phyloP scores from a whole-genome alignment of 2,888 invertebrate species.

The Limnephilus lunatus region DNA sequence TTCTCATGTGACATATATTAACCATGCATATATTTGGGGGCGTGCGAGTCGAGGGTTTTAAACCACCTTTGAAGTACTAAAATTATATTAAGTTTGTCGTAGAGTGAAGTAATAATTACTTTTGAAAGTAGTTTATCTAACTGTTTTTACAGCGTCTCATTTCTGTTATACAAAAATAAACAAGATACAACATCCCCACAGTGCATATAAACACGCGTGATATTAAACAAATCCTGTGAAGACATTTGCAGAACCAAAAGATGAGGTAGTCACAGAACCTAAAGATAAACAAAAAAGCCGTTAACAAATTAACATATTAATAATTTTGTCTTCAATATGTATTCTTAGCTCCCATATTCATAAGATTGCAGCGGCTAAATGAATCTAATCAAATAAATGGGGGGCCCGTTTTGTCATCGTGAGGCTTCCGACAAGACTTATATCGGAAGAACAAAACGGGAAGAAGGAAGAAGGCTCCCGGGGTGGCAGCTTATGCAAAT shows the following conservation, averaged over 20 bases:
- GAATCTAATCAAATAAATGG: constrained; percentile 10
- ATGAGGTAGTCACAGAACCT: background rate
- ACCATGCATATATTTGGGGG: no score
- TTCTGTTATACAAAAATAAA: no score
- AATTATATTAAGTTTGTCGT: no score
- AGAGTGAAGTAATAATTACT: no score
- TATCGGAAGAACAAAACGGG: background rate
- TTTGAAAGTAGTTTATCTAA: no score
- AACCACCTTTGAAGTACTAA: no score
- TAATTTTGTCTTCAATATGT: background rate
- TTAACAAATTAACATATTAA: background rate
- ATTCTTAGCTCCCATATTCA: background rate
- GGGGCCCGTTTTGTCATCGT: constrained; percentile 4
- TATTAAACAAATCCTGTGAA: background rate
- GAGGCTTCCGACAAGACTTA: background rate
- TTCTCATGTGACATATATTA: no score
- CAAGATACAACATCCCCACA: no score
- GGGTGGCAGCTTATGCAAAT: constrained; percentile 25
- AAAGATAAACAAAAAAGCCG: background rate
- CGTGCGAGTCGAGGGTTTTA: no score
- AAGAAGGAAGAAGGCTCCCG: background rate
- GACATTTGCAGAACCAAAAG: background rate
- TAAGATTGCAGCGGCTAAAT: background rate
- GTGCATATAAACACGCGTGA: background rate
- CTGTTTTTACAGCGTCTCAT: no score